phyloP scores from a whole-genome alignment of 2,888 invertebrate genomes.

The Helicoverpa assulta region DNA sequence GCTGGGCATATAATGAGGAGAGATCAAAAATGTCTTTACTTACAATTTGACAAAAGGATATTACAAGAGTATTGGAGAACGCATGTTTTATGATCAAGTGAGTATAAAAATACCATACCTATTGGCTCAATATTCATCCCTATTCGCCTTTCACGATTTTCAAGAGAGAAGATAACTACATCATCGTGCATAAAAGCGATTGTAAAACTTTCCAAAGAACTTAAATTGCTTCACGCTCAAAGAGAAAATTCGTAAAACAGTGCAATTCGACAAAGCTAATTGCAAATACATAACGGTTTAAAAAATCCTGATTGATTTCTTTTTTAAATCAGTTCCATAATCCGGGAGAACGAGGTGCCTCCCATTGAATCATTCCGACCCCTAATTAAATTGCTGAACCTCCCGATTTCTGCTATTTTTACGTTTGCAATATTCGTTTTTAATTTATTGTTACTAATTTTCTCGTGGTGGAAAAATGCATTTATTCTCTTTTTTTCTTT shows the following conservation, averaged over 20 bases:
- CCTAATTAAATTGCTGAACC: conserved; percentile 63
- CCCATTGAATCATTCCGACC: conserved; percentile 66
- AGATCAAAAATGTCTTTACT: too few relatives aligned
- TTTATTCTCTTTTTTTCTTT: conserved; percentile 19
- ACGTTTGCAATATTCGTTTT: conserved; percentile 43
- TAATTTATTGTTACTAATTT: conserved; percentile 36
- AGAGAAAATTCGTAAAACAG: conserved; percentile 33
- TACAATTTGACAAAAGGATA: too few relatives aligned
- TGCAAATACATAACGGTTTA: conserved; percentile 43
- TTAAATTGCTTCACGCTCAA: conserved; percentile 12
- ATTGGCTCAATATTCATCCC: background rate
- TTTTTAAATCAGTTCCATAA: conserved; percentile 51
- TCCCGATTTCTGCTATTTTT: conserved; percentile 28
- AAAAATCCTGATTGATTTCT: conserved; percentile 34
- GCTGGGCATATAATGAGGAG: too few relatives aligned
- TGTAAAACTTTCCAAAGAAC: conserved; percentile 31
- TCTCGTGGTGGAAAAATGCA: conserved; percentile 17
- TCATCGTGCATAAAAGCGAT: conserved; percentile 15
- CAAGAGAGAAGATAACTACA: conserved; percentile 13
- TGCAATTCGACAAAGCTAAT: conserved; percentile 32
- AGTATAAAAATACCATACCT: background rate
- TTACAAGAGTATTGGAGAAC: background rate
- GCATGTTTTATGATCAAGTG: background rate
- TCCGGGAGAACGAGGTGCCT: conserved; percentile 53
- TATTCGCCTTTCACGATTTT: conserved; percentile 13